A percentile compares a stretch with the other conserved stretches of the same genome.
phyloP scores from a whole-genome alignment of 2,797 vertebrate genomes.

The Gymnothorax javanicus region DNA sequence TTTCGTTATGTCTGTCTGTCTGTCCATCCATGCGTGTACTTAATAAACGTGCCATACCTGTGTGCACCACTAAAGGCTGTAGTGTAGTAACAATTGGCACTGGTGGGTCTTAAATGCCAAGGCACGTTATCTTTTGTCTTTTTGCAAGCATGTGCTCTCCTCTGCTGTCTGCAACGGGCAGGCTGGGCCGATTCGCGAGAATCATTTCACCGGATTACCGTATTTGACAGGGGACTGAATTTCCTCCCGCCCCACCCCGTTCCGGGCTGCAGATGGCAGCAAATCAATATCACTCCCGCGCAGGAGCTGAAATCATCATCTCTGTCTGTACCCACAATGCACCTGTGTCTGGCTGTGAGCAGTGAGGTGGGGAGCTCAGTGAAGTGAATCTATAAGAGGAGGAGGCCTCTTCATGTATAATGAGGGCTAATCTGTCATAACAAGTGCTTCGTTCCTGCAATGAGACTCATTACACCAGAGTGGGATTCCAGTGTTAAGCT shows the following conservation, averaged over 20 bases:
- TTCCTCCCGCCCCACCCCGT: not conserved
- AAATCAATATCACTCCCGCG: not conserved
- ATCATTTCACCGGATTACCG: not conserved
- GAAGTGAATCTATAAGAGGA: not conserved
- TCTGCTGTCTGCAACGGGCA: not conserved
- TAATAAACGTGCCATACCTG: too few species aligned
- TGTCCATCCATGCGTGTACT: too few species aligned
- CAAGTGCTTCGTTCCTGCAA: not conserved
- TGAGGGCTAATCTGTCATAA: not conserved
- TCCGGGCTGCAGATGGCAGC: not conserved
- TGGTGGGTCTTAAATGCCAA: too few species aligned
- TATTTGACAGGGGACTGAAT: not conserved
- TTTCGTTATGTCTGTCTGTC: too few species aligned
- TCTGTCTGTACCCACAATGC: not conserved
- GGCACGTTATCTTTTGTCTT: too few species aligned
- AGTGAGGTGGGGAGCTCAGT: not conserved
- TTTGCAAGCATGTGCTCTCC: too few species aligned
- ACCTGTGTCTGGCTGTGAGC: not conserved
- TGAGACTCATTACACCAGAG: not conserved
- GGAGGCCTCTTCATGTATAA: not conserved
- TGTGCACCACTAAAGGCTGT: too few species aligned
- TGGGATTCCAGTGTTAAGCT: not conserved
- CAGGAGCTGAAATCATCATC: not conserved
- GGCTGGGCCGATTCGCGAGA: not conserved
- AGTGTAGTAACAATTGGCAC: too few species aligned